Conservation (phyloP, 2,113 vertebrate genomes). For the Tyrannus savana region DNA sequence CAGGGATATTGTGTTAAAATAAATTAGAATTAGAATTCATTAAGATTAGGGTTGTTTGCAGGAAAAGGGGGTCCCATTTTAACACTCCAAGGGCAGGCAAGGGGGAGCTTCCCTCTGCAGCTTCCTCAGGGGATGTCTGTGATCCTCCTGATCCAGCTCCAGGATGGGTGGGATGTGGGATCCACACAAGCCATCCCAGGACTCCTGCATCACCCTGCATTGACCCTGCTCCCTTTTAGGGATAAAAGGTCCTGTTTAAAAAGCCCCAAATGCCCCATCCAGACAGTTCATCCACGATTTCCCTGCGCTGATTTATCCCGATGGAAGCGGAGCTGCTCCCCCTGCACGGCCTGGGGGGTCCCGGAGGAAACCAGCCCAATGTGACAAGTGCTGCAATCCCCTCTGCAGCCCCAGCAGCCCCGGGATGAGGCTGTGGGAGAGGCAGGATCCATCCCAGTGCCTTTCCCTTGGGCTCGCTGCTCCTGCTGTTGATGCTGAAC, state of each 20-base stretch:
- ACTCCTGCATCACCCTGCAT: rapidly evolving
- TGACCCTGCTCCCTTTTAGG: neutral
- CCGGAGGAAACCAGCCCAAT: neutral
- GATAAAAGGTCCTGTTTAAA: neutral
- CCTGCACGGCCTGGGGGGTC: neutral
- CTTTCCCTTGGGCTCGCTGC: neutral
- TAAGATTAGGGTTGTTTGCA: neutral
- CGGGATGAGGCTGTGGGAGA: neutral
- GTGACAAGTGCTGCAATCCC: neutral
- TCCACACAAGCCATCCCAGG: too few species aligned
- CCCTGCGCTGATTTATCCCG: neutral
- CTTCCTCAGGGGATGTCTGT: rapidly evolving
- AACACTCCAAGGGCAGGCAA: neutral
- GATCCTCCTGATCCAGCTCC: neutral
- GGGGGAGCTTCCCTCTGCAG: neutral
- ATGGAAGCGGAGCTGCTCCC: neutral
- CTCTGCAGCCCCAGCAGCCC: neutral
- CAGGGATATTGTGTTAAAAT: rapidly evolving
- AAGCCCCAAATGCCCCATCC: neutral
- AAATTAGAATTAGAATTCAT: neutral
- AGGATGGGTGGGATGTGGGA: neutral
- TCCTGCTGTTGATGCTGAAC: neutral
- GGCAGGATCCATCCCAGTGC: neutral
- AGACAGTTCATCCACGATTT: neutral
- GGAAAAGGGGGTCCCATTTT: neutral